Percentiles rank a stretch among this genome's conserved stretches.
phyloP scores from a whole-genome alignment of 37 sponge, comb jelly and placozoan species.

The Theonella swinhoei region DNA sequence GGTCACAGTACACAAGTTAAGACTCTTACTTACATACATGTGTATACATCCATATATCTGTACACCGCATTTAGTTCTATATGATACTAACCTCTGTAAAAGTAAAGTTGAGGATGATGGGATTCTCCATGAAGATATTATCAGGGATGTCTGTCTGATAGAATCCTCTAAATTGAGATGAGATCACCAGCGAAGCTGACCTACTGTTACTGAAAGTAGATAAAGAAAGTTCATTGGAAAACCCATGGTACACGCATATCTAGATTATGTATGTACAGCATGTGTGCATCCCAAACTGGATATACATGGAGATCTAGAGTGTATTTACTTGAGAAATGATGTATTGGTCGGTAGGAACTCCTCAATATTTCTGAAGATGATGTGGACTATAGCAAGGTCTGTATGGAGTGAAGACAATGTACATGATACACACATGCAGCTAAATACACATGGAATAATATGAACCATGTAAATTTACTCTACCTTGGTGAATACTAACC shows the following conservation, averaged over 20 bases:
- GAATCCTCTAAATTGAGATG: constrained; percentile 27
- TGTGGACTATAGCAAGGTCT: constrained; percentile 1
- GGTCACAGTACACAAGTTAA: background rate
- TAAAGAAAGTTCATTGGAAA: background rate
- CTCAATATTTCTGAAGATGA: constrained; percentile 50
- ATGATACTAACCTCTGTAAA: constrained; percentile 12
- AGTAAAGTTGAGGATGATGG: constrained; percentile 45
- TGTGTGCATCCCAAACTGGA: background rate
- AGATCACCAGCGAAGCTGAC: constrained; percentile 52
- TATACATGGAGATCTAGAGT: too few species aligned
- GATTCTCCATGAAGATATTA: constrained; percentile 13
- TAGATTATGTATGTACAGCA: background rate
- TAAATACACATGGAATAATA: too few species aligned
- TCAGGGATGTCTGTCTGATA: background rate
- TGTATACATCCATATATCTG: too few species aligned
- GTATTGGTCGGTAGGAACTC: constrained; percentile 18
- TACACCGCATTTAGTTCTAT: too few species aligned
- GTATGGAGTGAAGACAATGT: background rate
- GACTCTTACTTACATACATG: too few species aligned
- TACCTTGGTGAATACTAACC: background rate
- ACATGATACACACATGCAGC: background rate
- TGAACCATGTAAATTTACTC: too few species aligned
- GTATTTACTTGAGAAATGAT: background rate
- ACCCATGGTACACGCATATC: background rate
- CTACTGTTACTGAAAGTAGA: constrained; percentile 5